Conservation (phyloP, 2,888 invertebrate species). For the Yponomeuta evonymella region DNA sequence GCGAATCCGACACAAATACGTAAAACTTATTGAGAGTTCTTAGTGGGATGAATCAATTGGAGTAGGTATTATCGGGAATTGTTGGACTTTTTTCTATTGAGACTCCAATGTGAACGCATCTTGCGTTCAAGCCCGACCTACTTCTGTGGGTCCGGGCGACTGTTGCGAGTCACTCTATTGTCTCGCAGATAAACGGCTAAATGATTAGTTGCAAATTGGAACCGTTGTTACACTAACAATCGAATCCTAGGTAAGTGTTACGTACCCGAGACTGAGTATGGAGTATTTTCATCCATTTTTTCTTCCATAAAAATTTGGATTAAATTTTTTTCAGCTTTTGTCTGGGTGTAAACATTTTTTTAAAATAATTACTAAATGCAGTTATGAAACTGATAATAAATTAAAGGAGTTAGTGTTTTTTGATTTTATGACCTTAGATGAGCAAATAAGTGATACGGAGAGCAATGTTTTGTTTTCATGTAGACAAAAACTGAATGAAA, state of each 20-base stretch:
- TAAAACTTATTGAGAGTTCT: background rate
- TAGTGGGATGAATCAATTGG: background rate
- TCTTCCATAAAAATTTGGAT: too few relatives aligned
- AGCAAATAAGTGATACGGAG: too few relatives aligned
- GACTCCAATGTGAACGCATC: slow-evolving; percentile 1
- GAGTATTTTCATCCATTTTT: too few relatives aligned
- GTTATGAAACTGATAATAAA: too few relatives aligned
- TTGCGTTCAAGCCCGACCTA: background rate
- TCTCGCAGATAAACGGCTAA: slow-evolving; percentile 22
- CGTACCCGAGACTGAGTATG: background rate
- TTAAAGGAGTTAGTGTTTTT: too few relatives aligned
- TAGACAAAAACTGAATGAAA: too few relatives aligned
- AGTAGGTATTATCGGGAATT: background rate
- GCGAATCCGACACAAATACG: too few relatives aligned
- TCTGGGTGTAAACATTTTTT: too few relatives aligned
- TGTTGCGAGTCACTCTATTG: background rate
- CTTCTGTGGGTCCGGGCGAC: slow-evolving; percentile 36
- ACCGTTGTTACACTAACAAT: background rate
- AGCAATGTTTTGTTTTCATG: too few relatives aligned
- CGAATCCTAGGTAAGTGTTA: background rate
- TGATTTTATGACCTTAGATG: too few relatives aligned
- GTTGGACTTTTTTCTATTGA: background rate
- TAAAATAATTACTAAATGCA: too few relatives aligned
- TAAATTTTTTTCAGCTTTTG: too few relatives aligned
- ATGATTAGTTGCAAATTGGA: slow-evolving; percentile 24